These are phyloP conservation scores for Teinopalpus imperialis DNA, from an alignment of 2,888 invertebrate species.

Conservation along the genomic window DNA sequence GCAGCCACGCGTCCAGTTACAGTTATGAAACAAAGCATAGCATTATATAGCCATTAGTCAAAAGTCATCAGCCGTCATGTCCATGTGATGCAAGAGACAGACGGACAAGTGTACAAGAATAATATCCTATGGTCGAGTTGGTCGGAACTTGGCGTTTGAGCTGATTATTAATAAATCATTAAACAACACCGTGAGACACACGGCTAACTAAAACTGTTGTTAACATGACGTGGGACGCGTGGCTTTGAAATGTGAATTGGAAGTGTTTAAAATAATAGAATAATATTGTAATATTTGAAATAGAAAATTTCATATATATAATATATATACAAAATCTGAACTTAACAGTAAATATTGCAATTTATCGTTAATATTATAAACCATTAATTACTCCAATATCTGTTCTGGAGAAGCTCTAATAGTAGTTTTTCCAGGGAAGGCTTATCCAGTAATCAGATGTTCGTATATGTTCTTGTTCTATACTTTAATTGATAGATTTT, in stretches of 20 bases:
- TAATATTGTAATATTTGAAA: background rate
- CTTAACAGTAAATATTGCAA: too few relatives aligned
- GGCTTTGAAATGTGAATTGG: conserved; percentile 3
- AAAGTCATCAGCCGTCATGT: conserved; percentile 33
- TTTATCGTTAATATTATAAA: too few relatives aligned
- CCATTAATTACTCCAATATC: too few relatives aligned
- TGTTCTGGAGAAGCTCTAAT: too few relatives aligned
- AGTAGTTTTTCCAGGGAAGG: too few relatives aligned
- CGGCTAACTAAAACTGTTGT: conserved; percentile 16
- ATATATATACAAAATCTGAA: too few relatives aligned
- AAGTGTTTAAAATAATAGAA: background rate
- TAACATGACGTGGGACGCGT: conserved; percentile 6
- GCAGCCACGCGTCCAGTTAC: conserved; percentile 24
- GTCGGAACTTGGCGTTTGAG: conserved; percentile 14
- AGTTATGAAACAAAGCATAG: conserved; percentile 23
- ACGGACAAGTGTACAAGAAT: conserved; percentile 35
- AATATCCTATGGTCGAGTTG: conserved; percentile 50
- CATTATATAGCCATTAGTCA: conserved; percentile 33
- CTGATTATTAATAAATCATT: conserved; percentile 25
- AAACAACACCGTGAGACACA: conserved; percentile 14
- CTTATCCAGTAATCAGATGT: too few relatives aligned
- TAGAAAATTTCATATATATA: too few relatives aligned
- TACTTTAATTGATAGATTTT: too few relatives aligned
- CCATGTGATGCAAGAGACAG: conserved; percentile 43
- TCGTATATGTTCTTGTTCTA: too few relatives aligned